Evolutionary conservation across 30 jellyfish, hydroid and myxozoan genomes (phyloP), one percentile per base, ranked within the genome.

Genomic region (Hydra vulgaris): DNA sequence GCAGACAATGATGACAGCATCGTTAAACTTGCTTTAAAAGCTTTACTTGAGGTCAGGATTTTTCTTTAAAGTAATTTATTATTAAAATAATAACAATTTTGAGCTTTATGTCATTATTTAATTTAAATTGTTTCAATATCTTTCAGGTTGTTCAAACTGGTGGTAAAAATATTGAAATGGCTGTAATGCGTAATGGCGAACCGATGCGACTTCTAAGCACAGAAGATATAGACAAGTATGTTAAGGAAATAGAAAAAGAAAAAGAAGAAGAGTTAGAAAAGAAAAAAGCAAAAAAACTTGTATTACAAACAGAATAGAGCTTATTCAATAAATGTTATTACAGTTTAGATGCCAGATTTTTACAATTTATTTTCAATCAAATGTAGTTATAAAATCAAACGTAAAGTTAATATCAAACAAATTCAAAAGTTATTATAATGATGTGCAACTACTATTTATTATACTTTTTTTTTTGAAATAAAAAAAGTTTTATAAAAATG

Each of bases 81-180:
- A n/a, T n/a, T n/a, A n/a, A n/a, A n/a, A n/a, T n/a, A n/a, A n/a
- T n/a, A n/a, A n/a, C n/a, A n/a, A n/a, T n/a, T n/a, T n/a, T n/a
- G n/a, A n/a, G n/a, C n/a, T n/a, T n/a, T n/a, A n/a, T n/a, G n/a
- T n/a, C n/a, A n/a, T n/a, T n/a, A n/a, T n/a, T n/a, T n/a, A n/a
- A n/a, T 40, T 40, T 40, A 40, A 40, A 40, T 12, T 40, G 8
- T 3, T 3, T 3, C 5, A 40, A 12, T 40, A 40, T 40, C 61
- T 26, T 83, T 26, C 56, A 90, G 97, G 95, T 86, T 74, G 97
- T 90, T 53, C 97, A 90, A 66, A 81, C 97, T 0, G 97, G 95
- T 17, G 84, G 97, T 61, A 90, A 90, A 70, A 85, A 85, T 79
- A 90, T 90, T 0, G 97, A 90, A 74, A 82, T 90, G 95, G 97